Evolutionary conservation across 2,888 invertebrate genomes (phyloP), one percentile per base, ranked within the genome.

Genomic region (Lamellibrachia columna): DNA sequence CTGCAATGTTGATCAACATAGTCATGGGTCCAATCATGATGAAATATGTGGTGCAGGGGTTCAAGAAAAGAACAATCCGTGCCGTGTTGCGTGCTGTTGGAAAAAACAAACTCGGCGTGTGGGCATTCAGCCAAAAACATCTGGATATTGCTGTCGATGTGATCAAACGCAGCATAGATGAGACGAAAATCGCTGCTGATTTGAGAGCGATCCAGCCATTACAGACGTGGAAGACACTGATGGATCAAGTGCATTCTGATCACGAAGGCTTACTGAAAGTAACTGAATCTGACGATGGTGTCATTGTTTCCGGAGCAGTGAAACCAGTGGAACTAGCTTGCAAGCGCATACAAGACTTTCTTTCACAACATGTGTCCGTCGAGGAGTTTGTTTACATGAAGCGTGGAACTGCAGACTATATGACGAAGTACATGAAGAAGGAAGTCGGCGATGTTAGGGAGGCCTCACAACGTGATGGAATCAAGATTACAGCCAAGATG

Each of bases 301-400:
- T 75, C 75, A 75, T 15, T n/a, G n/a, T 75, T 6, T 75, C 75
- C 2, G 75, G 75, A 15, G 75, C 75, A 75, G 75, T 22, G 52
- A 53, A 52, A 53, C 53, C 52, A 28, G 53, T 91, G 53, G 55
- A 93, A n/a, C 58, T 90, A 4, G 52, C 58, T 9, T 7, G 92
- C 52, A 92, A 91, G n/a, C n/a, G 28, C 4, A 60, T 93, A 28
- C 8, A 60, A 15, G 92, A 90, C 9, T 93, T 92, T 55, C 55
- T 93, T 15, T 52, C 4, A 3, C 15, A 92, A 52, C 90, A 92
- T 11, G 90, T 92, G 58, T 15, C 92, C 52, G 60, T 91, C 7
- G 92, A 93, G 53, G 52, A 93, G 60, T 90, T 90, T 22, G n/a
- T 93, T 1, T 92, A 8, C 52, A 91, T 60, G 52, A 92, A 92